phyloP scores from a whole-genome alignment of 2,797 vertebrate genomes.

The Podarcis lilfordi region DNA sequence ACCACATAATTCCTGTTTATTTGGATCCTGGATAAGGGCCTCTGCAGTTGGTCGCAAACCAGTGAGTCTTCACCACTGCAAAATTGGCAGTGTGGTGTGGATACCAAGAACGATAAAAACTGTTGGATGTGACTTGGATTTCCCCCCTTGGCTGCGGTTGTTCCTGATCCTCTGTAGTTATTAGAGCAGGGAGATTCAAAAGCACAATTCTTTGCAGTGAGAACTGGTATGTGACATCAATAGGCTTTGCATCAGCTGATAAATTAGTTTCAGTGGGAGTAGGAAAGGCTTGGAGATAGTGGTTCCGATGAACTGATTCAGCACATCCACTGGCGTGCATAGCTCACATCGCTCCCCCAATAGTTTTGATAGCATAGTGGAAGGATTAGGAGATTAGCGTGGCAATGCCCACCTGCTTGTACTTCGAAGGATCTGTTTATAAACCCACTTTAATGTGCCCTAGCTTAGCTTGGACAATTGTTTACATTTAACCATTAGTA shows the following conservation, averaged over 20 bases:
- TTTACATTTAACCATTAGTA: background rate
- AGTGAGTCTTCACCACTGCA: slow-evolving; percentile 14
- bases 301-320: background rate
- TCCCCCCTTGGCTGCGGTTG: background rate
- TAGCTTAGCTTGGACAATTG: background rate
- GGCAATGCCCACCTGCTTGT: background rate
- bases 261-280: background rate
- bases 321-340: background rate
- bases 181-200: background rate
- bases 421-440: background rate
- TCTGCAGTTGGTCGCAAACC: background rate
- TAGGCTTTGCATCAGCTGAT: slow-evolving; percentile 1
- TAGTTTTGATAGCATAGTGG: background rate
- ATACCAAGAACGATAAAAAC: background rate
- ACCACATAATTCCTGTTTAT: background rate
- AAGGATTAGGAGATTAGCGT: background rate
- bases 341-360: background rate
- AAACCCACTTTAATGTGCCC: background rate
- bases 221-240: background rate
- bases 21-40: background rate
- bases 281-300: background rate
- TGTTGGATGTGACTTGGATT: background rate
- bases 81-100: slow-evolving; percentile 12
- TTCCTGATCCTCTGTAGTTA: background rate
- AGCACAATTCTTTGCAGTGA: background rate